These are phyloP conservation scores for Lycaena phlaeas DNA, from an alignment of 2,888 invertebrate genomes.

Conservation along the genomic window DNA sequence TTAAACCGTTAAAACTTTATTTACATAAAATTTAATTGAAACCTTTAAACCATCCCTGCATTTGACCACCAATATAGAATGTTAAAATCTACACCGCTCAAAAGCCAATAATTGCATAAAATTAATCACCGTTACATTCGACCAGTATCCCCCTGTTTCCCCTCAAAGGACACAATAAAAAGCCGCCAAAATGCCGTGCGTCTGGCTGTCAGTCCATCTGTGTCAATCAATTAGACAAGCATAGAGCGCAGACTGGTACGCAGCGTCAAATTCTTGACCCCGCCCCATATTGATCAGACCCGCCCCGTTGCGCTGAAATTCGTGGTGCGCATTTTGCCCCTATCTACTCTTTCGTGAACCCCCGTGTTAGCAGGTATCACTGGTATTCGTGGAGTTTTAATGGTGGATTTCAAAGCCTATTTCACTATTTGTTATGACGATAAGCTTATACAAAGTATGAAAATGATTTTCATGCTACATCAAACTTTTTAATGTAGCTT, in stretches of 20 bases:
- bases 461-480: no score
- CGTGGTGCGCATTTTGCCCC: slow-evolving; percentile 28
- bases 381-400: slow-evolving; percentile 5
- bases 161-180: slow-evolving; percentile 50
- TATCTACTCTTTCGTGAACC: slow-evolving; percentile 26
- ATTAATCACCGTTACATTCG: slow-evolving; percentile 34
- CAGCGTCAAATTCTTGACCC: slow-evolving; percentile 46
- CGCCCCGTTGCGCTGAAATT: slow-evolving; percentile 54
- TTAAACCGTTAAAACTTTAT: no score
- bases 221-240: slow-evolving; percentile 63
- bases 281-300: slow-evolving; percentile 55
- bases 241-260: slow-evolving; percentile 48
- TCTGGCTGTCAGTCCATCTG: slow-evolving; percentile 56
- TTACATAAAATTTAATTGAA: no score
- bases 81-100: slow-evolving; percentile 16
- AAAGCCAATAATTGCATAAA: slow-evolving; percentile 24
- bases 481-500: no score
- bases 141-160: slow-evolving; percentile 23
- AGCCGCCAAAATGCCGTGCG: slow-evolving; percentile 40
- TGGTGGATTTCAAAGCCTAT: background rate
- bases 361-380: slow-evolving; percentile 21
- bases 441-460: no score
- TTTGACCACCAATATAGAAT: slow-evolving; percentile 1
- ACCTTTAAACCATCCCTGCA: no score
- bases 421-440: no score